Conservation (phyloP, 2,888 invertebrate genomes). For the Mesorhabditis sp. region DNA sequence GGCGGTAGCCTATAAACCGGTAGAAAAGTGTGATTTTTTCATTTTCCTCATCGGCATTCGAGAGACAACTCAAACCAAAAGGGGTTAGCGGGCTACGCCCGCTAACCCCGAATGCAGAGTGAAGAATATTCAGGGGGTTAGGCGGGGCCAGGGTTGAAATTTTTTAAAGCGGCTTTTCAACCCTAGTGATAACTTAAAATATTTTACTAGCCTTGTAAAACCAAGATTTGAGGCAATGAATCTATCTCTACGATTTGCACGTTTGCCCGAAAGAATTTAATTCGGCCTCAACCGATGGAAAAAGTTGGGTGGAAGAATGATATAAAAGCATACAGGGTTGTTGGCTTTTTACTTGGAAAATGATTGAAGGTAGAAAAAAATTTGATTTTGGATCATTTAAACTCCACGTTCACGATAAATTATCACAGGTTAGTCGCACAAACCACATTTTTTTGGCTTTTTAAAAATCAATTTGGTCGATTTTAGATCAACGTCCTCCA, state of each 20-base stretch:
- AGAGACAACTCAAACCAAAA: too few relatives aligned
- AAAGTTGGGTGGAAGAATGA: conserved; percentile 86
- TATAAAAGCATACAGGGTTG: conserved; percentile 73
- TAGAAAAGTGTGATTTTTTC: too few relatives aligned
- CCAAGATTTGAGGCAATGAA: conserved; percentile 74
- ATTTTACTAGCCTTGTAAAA: too few relatives aligned
- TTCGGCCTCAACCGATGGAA: conserved; percentile 73
- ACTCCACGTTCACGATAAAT: conserved; percentile 84
- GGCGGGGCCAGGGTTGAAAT: too few relatives aligned
- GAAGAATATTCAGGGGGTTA: too few relatives aligned
- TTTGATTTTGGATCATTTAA: conserved; percentile 44
- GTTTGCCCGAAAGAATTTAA: conserved; percentile 62
- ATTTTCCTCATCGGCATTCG: too few relatives aligned
- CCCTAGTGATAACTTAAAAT: too few relatives aligned
- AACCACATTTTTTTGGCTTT: background rate
- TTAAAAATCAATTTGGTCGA: background rate
- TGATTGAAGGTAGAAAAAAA: too few relatives aligned
- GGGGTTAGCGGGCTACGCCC: too few relatives aligned
- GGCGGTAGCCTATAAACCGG: too few relatives aligned
- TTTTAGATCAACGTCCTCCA: conserved; percentile 48
- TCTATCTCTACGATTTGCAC: conserved; percentile 75
- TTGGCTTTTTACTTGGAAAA: too few relatives aligned
- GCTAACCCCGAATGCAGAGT: too few relatives aligned
- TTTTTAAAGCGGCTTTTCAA: conserved; percentile 74
- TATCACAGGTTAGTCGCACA: conserved; percentile 74